Evolutionary conservation across 2,113 vertebrate genomes (phyloP), one percentile per base, ranked within the genome.

Genomic region (Cyanoliseus patagonus): DNA sequence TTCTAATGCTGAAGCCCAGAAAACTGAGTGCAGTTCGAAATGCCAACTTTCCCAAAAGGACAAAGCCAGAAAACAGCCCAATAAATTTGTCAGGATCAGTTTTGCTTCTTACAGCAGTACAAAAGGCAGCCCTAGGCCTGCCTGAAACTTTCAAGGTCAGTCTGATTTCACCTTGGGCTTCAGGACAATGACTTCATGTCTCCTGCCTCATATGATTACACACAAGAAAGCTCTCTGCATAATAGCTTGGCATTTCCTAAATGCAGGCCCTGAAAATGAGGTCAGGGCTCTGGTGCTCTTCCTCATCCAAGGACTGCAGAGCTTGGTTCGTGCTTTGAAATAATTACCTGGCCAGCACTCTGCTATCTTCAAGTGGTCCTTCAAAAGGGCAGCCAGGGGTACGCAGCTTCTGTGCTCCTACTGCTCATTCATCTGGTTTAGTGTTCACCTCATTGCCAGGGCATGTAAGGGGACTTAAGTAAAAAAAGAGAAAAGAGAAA

Each of bases 101-200:
- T 86, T 74, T 70, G 7, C 9, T 52, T 77, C 30, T 33, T 90
- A 19, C 14, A 81, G 42, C 33, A 11, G 37, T 3, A 55, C 10
- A 17, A 67, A 83, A 88, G 11, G 12, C 67, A 93, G 41, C 88
- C 47, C n/a, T 18, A 42, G 27, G n/a, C 24, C 41, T 64, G 73
- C 10, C 88, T 74, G 72, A 52, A 82, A 33, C 14, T 4, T 92
- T 83, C 27, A 46, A 87, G 79, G 76, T 88, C 73, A 72, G 52
- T 44, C n/a, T 64, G 64, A 16, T 31, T 76, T 92, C 90, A 96
- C 94, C 92, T 92, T 92, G 93, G 69, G 62, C 77, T 88, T 86
- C 13, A 72, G 80, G 69, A 96, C 15, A 13, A 84, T 90, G 94
- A 94, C 69, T 95, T 93, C 83, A 88, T 18, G 44, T 94, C 88